phyloP scores from a whole-genome alignment of 2,888 invertebrate genomes.

The Pseudanteris insignis region DNA sequence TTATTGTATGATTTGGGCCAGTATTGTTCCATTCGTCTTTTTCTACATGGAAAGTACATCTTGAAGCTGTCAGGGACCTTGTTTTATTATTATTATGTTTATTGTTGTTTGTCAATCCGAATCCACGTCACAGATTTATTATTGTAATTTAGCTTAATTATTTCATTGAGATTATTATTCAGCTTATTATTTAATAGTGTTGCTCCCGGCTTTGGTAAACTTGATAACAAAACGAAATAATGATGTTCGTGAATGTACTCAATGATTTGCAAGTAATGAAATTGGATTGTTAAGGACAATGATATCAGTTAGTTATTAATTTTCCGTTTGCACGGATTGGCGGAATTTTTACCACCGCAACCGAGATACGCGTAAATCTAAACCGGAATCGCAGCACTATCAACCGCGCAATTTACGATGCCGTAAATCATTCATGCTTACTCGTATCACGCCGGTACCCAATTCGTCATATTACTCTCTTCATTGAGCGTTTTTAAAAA shows the following conservation, averaged over 20 bases:
- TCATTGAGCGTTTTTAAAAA: no score
- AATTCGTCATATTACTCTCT: slow-evolving; percentile 9
- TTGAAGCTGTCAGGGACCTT: no score
- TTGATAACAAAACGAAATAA: slow-evolving; percentile 2
- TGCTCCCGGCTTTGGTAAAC: no score
- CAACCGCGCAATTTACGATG: slow-evolving; percentile 21
- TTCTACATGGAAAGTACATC: no score
- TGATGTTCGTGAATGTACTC: slow-evolving; percentile 2
- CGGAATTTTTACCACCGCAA: slow-evolving; percentile 12
- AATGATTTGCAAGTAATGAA: slow-evolving; percentile 14
- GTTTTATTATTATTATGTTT: no score
- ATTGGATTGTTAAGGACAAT: slow-evolving; percentile 24
- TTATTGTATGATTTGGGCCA: no score
- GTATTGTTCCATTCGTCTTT: no score
- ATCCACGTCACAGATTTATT: no score
- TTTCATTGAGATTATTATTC: no score
- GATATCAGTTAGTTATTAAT: slow-evolving; percentile 16
- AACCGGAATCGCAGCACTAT: slow-evolving; percentile 26
- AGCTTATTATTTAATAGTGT: no score
- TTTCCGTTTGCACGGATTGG: slow-evolving; percentile 15
- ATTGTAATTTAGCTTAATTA: no score
- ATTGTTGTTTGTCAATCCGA: no score
- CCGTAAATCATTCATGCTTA: slow-evolving; percentile 27
- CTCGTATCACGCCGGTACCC: background rate
- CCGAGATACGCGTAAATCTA: slow-evolving; percentile 30